Evolutionary conservation across 1,140 invertebrate species (phyloP).

Genomic region (Pectinophora gossypiella): DNA sequence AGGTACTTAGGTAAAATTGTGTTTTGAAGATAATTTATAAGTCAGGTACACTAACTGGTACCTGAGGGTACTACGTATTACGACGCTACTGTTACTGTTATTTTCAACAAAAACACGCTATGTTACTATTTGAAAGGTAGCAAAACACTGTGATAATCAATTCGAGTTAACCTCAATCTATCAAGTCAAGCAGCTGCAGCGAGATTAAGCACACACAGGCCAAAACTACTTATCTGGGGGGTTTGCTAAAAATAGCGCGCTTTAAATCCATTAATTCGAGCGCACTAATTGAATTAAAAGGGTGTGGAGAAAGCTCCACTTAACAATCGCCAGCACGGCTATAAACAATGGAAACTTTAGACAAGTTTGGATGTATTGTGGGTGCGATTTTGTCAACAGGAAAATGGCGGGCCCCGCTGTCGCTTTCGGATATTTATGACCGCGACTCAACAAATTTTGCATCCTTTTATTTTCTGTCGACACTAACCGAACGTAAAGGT

Average conservation of each 20-base stretch:
- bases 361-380: slow-evolving; percentile 53
- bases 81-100: too few species aligned
- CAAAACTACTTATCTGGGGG: too few species aligned
- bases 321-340: slow-evolving; percentile 31
- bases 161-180: too few species aligned
- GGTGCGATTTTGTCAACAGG: slow-evolving; percentile 65
- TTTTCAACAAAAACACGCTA: too few species aligned
- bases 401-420: slow-evolving; percentile 64
- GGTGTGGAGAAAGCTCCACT: slow-evolving; percentile 24
- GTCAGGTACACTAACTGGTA: too few species aligned
- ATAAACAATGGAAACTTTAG: slow-evolving; percentile 62
- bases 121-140: too few species aligned
- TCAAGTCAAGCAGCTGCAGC: too few species aligned
- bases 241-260: neutral
- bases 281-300: slow-evolving; percentile 37
- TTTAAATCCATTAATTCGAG: neutral
- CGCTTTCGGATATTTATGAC: slow-evolving; percentile 63
- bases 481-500: slow-evolving; percentile 52
- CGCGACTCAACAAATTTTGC: slow-evolving; percentile 60
- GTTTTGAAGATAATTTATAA: too few species aligned
- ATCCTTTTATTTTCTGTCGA: slow-evolving; percentile 57
- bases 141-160: too few species aligned
- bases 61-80: too few species aligned
- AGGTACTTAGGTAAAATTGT: too few species aligned
- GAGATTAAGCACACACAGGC: too few species aligned